These are phyloP conservation scores for Ginglymostoma cirratum DNA, from an alignment of 2,113 vertebrate genomes.

Conservation along the genomic window DNA sequence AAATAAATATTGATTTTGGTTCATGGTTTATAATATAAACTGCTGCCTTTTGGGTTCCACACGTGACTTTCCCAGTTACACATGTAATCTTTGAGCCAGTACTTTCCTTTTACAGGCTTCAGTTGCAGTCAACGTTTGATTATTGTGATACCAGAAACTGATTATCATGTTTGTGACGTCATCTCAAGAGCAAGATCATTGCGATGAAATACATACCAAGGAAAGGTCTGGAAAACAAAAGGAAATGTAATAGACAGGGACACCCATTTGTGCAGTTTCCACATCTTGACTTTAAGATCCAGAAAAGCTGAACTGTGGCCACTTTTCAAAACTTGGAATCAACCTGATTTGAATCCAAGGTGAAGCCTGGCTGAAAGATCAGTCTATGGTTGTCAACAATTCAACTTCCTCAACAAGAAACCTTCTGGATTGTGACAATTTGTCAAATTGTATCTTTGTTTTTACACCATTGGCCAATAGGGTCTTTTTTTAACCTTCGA, in stretches of 20 bases:
- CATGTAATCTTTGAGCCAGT: background rate
- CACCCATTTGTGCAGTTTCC: background rate
- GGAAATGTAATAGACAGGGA: background rate
- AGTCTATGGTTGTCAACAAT: too few relatives aligned
- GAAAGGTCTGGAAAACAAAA: background rate
- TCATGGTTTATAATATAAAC: background rate
- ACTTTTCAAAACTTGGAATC: too few relatives aligned
- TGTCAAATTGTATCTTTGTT: too few relatives aligned
- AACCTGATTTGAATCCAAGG: too few relatives aligned
- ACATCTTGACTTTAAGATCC: too few relatives aligned
- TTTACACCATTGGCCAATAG: too few relatives aligned
- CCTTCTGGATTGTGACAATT: too few relatives aligned
- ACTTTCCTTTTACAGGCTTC: background rate
- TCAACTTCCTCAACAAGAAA: too few relatives aligned
- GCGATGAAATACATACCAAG: background rate
- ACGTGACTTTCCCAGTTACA: background rate
- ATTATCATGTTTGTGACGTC: background rate
- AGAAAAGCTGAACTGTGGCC: too few relatives aligned
- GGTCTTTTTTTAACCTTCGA: too few relatives aligned
- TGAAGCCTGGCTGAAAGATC: too few relatives aligned
- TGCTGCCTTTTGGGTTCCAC: constrained; percentile 10
- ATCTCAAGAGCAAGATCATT: background rate
- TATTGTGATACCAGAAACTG: background rate
- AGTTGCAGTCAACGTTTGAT: background rate
- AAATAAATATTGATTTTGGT: constrained; percentile 30